phyloP scores from a whole-genome alignment of 2,113 vertebrate genomes.

The Perca schrenkii region DNA sequence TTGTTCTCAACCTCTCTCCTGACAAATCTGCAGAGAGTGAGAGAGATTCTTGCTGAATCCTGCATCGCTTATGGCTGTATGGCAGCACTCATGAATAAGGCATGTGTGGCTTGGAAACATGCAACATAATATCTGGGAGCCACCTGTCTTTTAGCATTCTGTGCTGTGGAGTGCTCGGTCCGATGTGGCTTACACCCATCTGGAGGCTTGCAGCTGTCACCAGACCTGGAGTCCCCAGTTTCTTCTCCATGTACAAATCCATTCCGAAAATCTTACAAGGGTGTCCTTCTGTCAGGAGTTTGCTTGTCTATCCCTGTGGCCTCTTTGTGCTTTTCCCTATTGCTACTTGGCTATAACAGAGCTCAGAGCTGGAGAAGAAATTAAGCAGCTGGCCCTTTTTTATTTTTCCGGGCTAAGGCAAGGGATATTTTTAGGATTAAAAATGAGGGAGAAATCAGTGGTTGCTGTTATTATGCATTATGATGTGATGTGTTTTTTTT shows the following conservation, averaged over 20 bases:
- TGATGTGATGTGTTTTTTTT: not conserved
- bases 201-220: slow-evolving; percentile 64
- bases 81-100: slow-evolving; percentile 80
- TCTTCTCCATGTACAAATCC: slow-evolving; percentile 11
- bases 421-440: not conserved
- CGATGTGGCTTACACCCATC: slow-evolving; percentile 53
- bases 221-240: slow-evolving; percentile 25
- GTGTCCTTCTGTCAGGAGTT: slow-evolving; percentile 24
- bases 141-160: slow-evolving; percentile 68
- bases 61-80: slow-evolving; percentile 61
- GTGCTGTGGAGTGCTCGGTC: slow-evolving; percentile 44
- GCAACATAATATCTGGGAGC: slow-evolving; percentile 75
- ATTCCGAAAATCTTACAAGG: slow-evolving; percentile 36
- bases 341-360: not conserved
- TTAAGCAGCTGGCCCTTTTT: slow-evolving; percentile 7
- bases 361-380: not conserved
- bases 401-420: not conserved
- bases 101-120: slow-evolving; percentile 64
- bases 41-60: slow-evolving; percentile 62
- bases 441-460: slow-evolving; percentile 7
- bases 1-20: slow-evolving; percentile 74
- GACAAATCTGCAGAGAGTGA: slow-evolving; percentile 64
- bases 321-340: slow-evolving; percentile 4
- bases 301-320: not conserved
- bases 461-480: slow-evolving; percentile 7